Evolutionary conservation across 2,888 invertebrate genomes (phyloP).

Genomic region (Chaetogeoica ovagalla): DNA sequence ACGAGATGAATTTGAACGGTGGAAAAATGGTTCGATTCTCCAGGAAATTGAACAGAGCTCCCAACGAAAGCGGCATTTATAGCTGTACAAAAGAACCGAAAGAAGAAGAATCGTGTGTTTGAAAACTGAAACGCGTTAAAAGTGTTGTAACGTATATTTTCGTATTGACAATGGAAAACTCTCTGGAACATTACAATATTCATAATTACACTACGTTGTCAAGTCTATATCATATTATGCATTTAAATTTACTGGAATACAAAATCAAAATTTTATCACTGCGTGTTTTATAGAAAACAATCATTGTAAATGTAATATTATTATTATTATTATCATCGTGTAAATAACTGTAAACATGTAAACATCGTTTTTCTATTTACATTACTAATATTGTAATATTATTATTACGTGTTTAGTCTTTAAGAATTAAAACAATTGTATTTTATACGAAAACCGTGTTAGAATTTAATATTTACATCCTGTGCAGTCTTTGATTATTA

Average conservation of each 20-base stretch:
- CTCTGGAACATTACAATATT: too few species aligned
- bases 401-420: neutral
- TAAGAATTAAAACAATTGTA: constrained; percentile 4
- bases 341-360: neutral
- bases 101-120: constrained; percentile 15
- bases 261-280: constrained; percentile 27
- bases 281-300: neutral
- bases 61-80: neutral
- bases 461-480: neutral
- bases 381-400: neutral
- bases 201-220: neutral
- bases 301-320: neutral
- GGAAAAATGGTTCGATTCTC: constrained; percentile 23
- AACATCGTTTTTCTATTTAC: neutral
- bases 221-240: neutral
- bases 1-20: neutral
- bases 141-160: too few species aligned
- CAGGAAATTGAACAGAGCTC: neutral
- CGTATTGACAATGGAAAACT: neutral
- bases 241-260: constrained; percentile 13
- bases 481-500: constrained; percentile 8
- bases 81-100: neutral
- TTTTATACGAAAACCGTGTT: neutral
- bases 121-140: neutral
- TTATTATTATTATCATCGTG: neutral